These are phyloP conservation scores for Omphaloscelis lunosa DNA, from an alignment of 2,888 invertebrate genomes.

Conservation along the genomic window DNA sequence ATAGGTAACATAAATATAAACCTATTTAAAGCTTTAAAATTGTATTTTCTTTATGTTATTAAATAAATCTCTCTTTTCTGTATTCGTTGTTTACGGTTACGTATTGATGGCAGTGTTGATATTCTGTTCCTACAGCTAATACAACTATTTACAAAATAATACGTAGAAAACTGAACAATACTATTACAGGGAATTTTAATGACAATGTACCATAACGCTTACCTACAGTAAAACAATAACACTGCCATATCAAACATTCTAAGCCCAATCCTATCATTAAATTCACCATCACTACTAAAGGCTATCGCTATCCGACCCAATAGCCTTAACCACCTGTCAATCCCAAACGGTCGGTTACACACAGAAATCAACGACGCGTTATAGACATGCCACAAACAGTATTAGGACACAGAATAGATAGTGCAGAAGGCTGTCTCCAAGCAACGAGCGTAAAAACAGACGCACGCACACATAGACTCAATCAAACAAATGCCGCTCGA, in stretches of 20 bases:
- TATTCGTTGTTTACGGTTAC: neutral
- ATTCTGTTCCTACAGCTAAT: neutral
- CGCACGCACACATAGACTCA: neutral
- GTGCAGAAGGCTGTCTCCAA: slow-evolving; percentile 1
- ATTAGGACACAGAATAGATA: neutral
- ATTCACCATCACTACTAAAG: slow-evolving; percentile 5
- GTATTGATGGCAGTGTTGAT: neutral
- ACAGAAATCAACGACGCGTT: slow-evolving; percentile 56
- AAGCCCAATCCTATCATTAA: slow-evolving; percentile 10
- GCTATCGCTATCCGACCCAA: slow-evolving; percentile 36
- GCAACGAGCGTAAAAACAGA: neutral
- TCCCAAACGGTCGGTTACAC: slow-evolving; percentile 52
- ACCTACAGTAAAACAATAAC: neutral
- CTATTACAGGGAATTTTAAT: too few relatives aligned
- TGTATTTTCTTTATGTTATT: neutral
- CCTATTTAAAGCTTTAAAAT: neutral
- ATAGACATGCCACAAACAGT: slow-evolving; percentile 47
- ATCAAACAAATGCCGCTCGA: neutral
- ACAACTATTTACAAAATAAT: neutral
- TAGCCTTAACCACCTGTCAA: slow-evolving; percentile 60
- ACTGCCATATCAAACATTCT: neutral
- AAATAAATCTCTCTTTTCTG: too few relatives aligned
- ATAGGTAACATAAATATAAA: neutral
- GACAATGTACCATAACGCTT: neutral
- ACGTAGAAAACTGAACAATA: neutral